Evolutionary conservation across 35 echinoderm and acorn worm species (phyloP).

Genomic region (Lytechinus pictus): DNA sequence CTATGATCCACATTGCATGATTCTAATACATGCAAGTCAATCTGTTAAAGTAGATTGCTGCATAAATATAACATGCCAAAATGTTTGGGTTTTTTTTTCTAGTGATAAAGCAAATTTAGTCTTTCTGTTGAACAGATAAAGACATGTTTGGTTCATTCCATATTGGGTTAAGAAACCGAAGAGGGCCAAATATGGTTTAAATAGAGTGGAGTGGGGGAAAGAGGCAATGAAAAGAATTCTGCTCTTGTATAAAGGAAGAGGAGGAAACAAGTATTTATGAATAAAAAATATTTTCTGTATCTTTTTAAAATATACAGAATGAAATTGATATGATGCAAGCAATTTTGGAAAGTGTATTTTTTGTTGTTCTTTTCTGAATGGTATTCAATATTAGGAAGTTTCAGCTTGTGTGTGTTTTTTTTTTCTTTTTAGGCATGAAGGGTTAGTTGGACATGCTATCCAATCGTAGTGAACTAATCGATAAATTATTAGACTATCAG

Average conservation of each 20-base stretch:
- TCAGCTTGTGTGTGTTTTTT: background rate
- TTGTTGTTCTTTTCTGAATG: background rate
- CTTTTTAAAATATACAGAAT: background rate
- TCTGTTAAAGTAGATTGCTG: background rate
- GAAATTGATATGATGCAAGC: background rate
- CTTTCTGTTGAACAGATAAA: background rate
- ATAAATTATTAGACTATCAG: background rate
- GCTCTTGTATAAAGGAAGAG: background rate
- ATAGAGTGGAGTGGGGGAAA: background rate
- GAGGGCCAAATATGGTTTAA: background rate
- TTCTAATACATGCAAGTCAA: background rate
- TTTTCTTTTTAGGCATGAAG: background rate
- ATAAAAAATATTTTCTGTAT: background rate
- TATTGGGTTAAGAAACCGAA: background rate
- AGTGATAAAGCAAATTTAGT: background rate
- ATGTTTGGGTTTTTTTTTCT: background rate
- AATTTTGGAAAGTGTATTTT: background rate
- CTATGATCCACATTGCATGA: background rate
- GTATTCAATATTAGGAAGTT: background rate
- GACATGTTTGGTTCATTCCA: constrained; percentile 8
- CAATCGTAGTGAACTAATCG: background rate
- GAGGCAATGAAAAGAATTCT: background rate
- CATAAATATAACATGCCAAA: no score
- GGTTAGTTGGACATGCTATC: background rate
- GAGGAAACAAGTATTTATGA: constrained; percentile 3